Evolutionary conservation across 2,113 vertebrate genomes (phyloP).

Genomic region (Menura novaehollandiae): DNA sequence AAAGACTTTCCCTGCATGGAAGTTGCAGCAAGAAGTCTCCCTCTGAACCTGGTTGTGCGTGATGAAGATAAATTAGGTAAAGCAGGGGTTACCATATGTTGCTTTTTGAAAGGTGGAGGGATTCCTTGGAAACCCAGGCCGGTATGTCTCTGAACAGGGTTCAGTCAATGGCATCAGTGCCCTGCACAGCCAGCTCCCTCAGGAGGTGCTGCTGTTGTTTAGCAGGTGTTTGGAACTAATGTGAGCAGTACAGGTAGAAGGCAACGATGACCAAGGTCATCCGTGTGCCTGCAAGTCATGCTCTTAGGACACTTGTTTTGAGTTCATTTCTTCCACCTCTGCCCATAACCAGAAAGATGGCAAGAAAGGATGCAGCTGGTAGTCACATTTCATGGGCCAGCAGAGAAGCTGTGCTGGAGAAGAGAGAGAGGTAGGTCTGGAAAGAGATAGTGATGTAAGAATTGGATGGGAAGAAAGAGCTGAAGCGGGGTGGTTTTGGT

Average conservation of each 20-base stretch:
- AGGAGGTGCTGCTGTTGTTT: not conserved
- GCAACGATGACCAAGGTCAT: not conserved
- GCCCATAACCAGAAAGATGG: not conserved
- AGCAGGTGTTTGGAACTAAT: not conserved
- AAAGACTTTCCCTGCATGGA: not conserved
- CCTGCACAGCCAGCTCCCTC: not conserved
- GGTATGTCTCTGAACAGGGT: not conserved
- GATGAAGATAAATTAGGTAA: not conserved
- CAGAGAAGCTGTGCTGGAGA: not conserved
- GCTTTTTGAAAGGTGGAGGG: not conserved
- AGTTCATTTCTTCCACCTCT: not conserved
- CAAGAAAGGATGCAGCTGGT: not conserved
- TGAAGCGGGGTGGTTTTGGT: not conserved
- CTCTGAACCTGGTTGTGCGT: not conserved
- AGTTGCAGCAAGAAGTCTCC: not conserved
- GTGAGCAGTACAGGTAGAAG: not conserved
- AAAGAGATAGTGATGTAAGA: not conserved
- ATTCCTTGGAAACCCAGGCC: not conserved
- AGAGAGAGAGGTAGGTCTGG: not conserved
- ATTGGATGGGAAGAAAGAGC: not conserved
- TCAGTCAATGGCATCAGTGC: not conserved
- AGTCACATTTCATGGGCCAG: not conserved
- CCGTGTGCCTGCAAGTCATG: not conserved
- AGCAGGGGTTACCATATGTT: not conserved
- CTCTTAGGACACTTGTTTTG: not conserved